Conservation (phyloP, 2,797 vertebrate species). For the Scolopax rusticola region DNA sequence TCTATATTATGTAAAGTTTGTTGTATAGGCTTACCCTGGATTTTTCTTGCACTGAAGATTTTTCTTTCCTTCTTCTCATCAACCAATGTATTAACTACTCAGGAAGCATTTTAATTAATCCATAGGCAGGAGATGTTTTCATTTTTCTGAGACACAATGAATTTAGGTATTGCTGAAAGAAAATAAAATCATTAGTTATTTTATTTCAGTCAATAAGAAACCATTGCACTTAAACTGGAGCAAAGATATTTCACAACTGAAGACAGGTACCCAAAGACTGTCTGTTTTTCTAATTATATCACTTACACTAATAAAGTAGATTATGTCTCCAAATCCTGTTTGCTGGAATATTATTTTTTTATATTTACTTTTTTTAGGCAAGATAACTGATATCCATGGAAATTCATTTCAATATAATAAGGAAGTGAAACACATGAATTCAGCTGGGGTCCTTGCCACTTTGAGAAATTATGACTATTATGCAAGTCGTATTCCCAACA, state of each 20-base stretch:
- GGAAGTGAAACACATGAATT: conserved; percentile 95
- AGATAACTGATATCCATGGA: conserved; percentile 92
- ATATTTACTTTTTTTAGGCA: conserved; percentile 80
- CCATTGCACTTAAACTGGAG: background rate
- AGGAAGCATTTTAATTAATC: background rate
- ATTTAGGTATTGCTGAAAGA: background rate
- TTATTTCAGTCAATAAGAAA: background rate
- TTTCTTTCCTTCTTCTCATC: background rate
- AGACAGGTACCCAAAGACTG: background rate
- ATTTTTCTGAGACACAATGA: background rate
- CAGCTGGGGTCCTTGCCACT: conserved; percentile 91
- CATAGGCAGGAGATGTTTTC: background rate
- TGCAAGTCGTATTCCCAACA: conserved; percentile 86
- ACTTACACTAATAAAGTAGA: background rate
- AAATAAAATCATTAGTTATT: background rate
- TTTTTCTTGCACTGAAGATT: background rate
- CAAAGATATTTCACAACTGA: background rate
- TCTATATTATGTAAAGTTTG: background rate
- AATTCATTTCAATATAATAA: conserved; percentile 90
- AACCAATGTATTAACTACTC: background rate
- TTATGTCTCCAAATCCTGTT: background rate
- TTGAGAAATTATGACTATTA: conserved; percentile 93
- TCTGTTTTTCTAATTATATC: background rate
- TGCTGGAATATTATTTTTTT: background rate
- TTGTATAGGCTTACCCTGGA: background rate